Conservation (phyloP, 2,797 vertebrate species). For the Microhierax caerulescens region DNA sequence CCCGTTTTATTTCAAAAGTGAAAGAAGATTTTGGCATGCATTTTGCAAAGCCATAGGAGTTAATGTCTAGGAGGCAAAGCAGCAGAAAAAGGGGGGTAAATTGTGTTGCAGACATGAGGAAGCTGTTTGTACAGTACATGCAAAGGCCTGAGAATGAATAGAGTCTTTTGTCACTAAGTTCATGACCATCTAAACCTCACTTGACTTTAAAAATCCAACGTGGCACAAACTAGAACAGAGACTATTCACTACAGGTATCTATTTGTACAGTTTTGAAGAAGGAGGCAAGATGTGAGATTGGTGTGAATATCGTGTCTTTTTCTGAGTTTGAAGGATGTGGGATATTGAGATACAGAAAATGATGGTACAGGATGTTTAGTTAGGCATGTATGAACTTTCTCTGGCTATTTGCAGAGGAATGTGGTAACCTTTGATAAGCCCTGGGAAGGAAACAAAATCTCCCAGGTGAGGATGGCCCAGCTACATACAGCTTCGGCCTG, state of each 20-base stretch:
- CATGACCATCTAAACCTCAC: not conserved
- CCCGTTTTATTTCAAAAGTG: constrained; percentile 56
- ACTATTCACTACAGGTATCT: not conserved
- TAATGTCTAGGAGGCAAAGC: not conserved
- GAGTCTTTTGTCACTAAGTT: not conserved
- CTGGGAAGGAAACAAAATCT: not conserved
- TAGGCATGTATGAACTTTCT: not conserved
- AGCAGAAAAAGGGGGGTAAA: not conserved
- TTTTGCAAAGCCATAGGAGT: constrained; percentile 16
- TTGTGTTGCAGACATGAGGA: not conserved
- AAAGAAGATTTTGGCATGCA: constrained; percentile 33
- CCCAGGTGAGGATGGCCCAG: not conserved
- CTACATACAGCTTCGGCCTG: not conserved
- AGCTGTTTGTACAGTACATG: not conserved
- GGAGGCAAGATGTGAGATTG: not conserved
- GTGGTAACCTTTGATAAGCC: not conserved
- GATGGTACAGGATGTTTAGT: not conserved
- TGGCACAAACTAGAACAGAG: not conserved
- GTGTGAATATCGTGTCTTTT: not conserved
- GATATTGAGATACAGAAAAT: not conserved
- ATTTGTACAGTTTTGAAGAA: not conserved
- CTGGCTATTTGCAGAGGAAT: not conserved
- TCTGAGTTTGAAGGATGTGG: not conserved
- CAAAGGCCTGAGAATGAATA: not conserved
- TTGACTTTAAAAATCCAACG: not conserved